Base-by-base conservation (phyloP, 2,888 invertebrate species). In the Abscondita cerata region DNA sequence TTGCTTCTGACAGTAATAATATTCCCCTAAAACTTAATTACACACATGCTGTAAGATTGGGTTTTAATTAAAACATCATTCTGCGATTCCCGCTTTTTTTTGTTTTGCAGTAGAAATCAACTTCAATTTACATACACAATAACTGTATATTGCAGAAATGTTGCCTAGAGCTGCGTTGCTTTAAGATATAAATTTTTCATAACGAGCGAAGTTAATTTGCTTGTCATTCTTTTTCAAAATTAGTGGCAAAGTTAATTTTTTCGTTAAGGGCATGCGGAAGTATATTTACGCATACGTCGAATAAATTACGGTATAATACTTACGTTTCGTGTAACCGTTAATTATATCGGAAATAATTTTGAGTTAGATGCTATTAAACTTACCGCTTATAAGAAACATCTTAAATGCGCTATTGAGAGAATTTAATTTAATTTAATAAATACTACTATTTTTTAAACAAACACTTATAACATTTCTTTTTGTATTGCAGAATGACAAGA, bases 21-120 rank as follows among this genome's bases (percentile, higher is more conserved):
- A 60, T 66, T 66, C 55, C 57, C 62, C 57, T 20, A 55, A 57
- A 65, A 66, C 60, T 59, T 66, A 66, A 66, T 66, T 66, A 65
- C 62, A 63, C 59, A 60, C 63, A 60, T 63, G 54, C 55, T 48
- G 41, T 63, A 59, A 63, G 66, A 60, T 58, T 59, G 63, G 63
- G 50, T 52, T 66, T 63, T 66, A 66, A 66, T 66, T 66, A 66
- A 66, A 66, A 63, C 62, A 65, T 63, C 53, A 59, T 38, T 60
- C 54, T 53, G 40, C 47, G 50, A 48, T 54, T 56, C 34, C 50
- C 52, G 38, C 53, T 31, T 44, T 40, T 13, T 44, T 52, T 55
- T 44, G 48, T 46, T 59, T 64, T 64, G 41, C 15, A 51, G 33
- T 57, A 54, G 46, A 55, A 62, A 46, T 50, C 48, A 41, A 34